Evolutionary conservation across 2,888 invertebrate species (phyloP), one percentile per base, ranked within the genome.

Genomic region (Thalpophila matura): DNA sequence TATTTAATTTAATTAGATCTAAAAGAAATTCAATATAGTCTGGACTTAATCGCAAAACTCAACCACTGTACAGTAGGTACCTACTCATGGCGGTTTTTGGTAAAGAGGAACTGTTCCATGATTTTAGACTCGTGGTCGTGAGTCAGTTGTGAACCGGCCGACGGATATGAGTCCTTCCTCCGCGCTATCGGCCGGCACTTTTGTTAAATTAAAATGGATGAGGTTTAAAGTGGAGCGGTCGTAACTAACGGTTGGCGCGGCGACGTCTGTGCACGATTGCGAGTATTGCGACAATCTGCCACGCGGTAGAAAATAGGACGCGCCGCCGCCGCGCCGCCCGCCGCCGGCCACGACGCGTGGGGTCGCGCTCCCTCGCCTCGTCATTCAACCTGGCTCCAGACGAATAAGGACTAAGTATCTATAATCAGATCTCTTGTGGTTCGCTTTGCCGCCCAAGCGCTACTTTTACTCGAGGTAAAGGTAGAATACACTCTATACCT

Each of bases 141-240:
- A 74, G 77, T 77, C 78, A 78, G 75, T 74, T 78, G 78, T 82
- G 78, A 82, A 79, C 87, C 84, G 77, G 82, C 82, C 86, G 83
- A 83, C 94, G 94, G 94, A 95, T 91, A 94, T 94, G 93, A 93
- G 88, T 91, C 85, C 93, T 92, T 94, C 94, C 94, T 93, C 93
- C 85, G 82, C 88, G 87, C 89, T 92, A 94, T 95, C 94, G 94
- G 91, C 90, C 92, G 93, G 91, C 93, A 94, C 93, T 95, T 94
- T 91, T 92, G 91, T 90, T 94, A 92, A 93, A 95, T 95, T 95
- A 94, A 91, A 94, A 95, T 94, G 92, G 93, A 95, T 93, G 94
- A 94, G 92, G 90, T 91, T 93, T 94, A 93, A 94, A 95, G 93
- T 95, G 94, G 94, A 89, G 90, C 91, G 89, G 88, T 89, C 89